Conservation (phyloP, 2,797 vertebrate genomes). For the Gastrophryne carolinensis region DNA sequence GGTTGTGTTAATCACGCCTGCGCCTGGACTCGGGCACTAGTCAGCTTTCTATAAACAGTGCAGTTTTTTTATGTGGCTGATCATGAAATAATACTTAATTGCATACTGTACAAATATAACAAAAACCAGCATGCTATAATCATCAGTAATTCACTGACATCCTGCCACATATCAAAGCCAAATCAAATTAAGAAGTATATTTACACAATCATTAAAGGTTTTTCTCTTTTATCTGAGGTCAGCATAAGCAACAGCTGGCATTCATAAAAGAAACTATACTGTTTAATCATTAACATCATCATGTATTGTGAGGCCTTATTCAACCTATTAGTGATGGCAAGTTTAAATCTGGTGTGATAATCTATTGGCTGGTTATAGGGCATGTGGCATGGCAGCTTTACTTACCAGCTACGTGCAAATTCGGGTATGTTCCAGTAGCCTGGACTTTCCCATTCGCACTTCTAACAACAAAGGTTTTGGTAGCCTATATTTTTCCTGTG, state of each 20-base stretch:
- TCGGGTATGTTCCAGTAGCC: too few relatives aligned
- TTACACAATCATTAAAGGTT: not conserved
- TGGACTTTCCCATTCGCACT: too few relatives aligned
- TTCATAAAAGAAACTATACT: not conserved
- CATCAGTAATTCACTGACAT: not conserved
- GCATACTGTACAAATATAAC: not conserved
- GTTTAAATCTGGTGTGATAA: too few relatives aligned
- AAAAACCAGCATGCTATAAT: conserved; percentile 5
- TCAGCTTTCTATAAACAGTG: conserved; percentile 19
- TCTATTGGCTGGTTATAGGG: too few relatives aligned
- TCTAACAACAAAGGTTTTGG: too few relatives aligned
- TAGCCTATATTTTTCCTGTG: too few relatives aligned
- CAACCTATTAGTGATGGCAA: not conserved
- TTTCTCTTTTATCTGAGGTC: not conserved
- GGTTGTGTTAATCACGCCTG: conserved; percentile 24
- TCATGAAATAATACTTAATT: conserved; percentile 2
- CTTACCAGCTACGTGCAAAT: too few relatives aligned
- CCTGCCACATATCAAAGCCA: conserved; percentile 27
- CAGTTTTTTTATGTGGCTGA: not conserved
- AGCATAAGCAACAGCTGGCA: not conserved
- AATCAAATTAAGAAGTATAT: conserved; percentile 1
- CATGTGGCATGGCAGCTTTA: too few relatives aligned
- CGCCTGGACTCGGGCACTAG: not conserved
- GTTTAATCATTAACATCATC: not conserved
- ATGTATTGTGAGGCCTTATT: not conserved